Base-by-base conservation (phyloP, 1,140 invertebrate species). In the Lasaia peninsularis region DNA sequence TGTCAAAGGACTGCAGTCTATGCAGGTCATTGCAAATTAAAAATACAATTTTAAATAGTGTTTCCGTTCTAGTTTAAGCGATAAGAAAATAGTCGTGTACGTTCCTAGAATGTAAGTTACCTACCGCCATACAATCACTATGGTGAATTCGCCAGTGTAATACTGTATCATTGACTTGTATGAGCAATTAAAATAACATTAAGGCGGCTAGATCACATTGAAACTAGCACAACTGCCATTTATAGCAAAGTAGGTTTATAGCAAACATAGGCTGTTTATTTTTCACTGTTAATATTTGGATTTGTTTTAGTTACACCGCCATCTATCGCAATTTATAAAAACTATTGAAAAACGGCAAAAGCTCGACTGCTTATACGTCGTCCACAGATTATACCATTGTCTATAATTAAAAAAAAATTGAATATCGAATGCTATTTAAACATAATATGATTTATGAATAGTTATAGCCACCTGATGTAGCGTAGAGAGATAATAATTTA, bases 171-270 rank as follows among this genome's bases (percentile, higher is more conserved):
- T 58, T 69, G 66, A 69, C 63, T 69, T 40, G 32, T 56, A 56
- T 50, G 52, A 28, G 63, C 60, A 67, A 67, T 67, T 70, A 67
- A 67, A 70, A 64, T 52, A 67, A 56, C 62, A 67, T 64, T 62
- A 64, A 52, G 55, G 56, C 55, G 58, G 52, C 55, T 62, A 53
- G 62, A 53, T 61, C 59, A 64, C 48, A 62, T 48, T 48, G 62
- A 58, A 67, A 58, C 56, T 60, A 14, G 60, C 35, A 60, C 53
- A 35, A 44, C 63, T 37, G 24, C 58, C 53, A 34, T 58, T 31
- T 56, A 65, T 53, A 62, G 49, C 51, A 44, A 48, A 52, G 28
- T 52, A 33, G 50, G 50, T 52, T 52, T 18, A 24, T 33, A 14
- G 49, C 49, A 12, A 11, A 10, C 6, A 52, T 34, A 52, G 16